Evolutionary conservation across 2,888 invertebrate genomes (phyloP).

Genomic region (Melitaea athalia): DNA sequence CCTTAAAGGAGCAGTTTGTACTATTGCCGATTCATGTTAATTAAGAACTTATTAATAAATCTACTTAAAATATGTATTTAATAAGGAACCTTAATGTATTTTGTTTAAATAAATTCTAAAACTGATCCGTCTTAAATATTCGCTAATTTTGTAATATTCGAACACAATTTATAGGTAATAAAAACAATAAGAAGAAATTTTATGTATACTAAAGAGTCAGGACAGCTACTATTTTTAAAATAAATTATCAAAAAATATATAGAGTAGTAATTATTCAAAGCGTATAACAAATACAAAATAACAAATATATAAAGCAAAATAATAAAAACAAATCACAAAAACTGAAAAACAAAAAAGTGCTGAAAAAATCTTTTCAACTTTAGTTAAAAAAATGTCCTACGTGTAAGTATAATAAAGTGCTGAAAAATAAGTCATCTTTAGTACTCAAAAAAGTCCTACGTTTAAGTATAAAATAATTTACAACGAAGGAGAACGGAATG

Average conservation of each 20-base stretch:
- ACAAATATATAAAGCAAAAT: neutral
- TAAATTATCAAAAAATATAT: neutral
- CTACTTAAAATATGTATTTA: constrained; percentile 25
- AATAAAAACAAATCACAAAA: neutral
- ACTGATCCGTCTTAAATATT: constrained; percentile 9
- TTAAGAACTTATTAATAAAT: constrained; percentile 14
- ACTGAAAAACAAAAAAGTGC: neutral
- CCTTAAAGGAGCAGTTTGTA: neutral
- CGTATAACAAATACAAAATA: too few species aligned
- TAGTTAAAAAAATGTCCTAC: too few species aligned
- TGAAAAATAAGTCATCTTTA: neutral
- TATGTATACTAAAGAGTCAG: neutral
- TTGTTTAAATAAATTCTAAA: constrained; percentile 14
- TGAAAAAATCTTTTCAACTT: neutral
- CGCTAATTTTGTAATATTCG: constrained; percentile 3
- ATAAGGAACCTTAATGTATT: constrained; percentile 26
- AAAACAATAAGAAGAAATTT: neutral
- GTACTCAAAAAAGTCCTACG: neutral
- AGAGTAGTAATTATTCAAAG: too few species aligned
- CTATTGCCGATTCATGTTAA: constrained; percentile 12
- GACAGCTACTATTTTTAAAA: neutral
- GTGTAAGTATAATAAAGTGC: neutral
- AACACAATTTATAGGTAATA: constrained; percentile 6
- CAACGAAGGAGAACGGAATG: constrained; percentile 17
- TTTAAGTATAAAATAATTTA: constrained; percentile 8